Evolutionary conservation across 1,140 invertebrate genomes (phyloP).

Genomic region (Popillia japonica): DNA sequence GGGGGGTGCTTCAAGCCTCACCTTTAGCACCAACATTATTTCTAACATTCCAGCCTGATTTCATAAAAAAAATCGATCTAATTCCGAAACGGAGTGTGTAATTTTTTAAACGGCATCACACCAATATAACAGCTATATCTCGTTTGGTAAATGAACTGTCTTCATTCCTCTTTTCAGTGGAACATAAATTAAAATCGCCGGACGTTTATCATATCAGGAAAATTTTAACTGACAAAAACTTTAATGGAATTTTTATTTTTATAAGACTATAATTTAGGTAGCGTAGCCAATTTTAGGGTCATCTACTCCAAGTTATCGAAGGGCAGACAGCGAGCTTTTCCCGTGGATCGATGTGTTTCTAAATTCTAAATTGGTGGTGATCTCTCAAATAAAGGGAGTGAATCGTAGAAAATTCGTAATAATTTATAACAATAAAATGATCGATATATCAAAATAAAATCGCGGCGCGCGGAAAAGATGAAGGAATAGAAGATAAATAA

Average conservation of each 20-base stretch:
- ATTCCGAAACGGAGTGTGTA: no score
- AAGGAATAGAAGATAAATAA: neutral
- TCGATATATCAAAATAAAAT: neutral
- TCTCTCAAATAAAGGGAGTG: no score
- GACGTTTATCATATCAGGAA: neutral
- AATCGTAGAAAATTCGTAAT: no score
- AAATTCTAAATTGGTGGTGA: no score
- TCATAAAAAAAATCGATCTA: no score
- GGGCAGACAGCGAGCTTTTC: neutral
- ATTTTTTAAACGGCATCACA: no score
- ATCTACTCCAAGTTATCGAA: conserved; percentile 2
- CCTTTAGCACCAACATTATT: no score
- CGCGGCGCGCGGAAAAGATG: neutral
- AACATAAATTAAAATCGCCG: neutral
- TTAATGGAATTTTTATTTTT: conserved; percentile 8
- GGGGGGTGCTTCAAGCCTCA: no score
- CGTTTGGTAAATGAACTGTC: neutral
- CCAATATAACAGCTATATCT: no score
- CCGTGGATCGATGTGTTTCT: no score
- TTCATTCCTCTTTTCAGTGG: neutral
- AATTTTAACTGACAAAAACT: conserved; percentile 12
- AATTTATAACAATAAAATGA: neutral
- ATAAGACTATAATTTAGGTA: neutral
- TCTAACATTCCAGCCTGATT: no score
- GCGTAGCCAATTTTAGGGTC: neutral